A percentile compares a stretch with the other conserved stretches of the same genome.
Evolutionary conservation across 2,113 vertebrate species (phyloP).

Genomic region (Prunella himalayana): DNA sequence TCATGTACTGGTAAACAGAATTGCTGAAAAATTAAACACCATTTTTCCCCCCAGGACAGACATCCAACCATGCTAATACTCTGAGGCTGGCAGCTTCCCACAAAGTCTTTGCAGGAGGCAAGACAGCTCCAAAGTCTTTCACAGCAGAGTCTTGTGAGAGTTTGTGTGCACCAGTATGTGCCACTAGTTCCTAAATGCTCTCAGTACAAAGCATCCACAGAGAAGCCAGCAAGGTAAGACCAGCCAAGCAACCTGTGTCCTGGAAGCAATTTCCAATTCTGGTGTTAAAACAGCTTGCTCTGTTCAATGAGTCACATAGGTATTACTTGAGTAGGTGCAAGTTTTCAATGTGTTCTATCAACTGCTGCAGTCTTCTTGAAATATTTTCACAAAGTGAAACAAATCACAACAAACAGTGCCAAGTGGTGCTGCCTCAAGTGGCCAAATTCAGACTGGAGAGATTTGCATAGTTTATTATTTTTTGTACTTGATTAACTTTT

Average conservation of each 20-base stretch:
- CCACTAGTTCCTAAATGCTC: background rate
- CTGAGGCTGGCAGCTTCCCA: background rate
- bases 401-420: background rate
- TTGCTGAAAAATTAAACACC: background rate
- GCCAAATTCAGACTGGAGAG: background rate
- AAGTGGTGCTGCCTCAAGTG: background rate
- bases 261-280: background rate
- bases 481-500: background rate
- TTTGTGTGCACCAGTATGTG: fast-evolving
- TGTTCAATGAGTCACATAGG: background rate
- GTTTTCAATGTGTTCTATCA: background rate
- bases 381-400: background rate
- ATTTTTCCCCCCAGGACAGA: background rate
- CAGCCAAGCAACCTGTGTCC: background rate
- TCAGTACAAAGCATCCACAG: fast-evolving
- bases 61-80: background rate
- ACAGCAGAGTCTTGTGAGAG: background rate
- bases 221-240: background rate
- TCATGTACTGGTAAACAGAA: background rate
- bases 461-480: background rate
- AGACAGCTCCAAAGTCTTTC: background rate
- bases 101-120: background rate
- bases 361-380: background rate
- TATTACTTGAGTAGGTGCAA: background rate
- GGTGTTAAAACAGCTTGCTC: background rate